Conservation (phyloP, 2,888 invertebrate species). For the Scrobipalpa costella region DNA sequence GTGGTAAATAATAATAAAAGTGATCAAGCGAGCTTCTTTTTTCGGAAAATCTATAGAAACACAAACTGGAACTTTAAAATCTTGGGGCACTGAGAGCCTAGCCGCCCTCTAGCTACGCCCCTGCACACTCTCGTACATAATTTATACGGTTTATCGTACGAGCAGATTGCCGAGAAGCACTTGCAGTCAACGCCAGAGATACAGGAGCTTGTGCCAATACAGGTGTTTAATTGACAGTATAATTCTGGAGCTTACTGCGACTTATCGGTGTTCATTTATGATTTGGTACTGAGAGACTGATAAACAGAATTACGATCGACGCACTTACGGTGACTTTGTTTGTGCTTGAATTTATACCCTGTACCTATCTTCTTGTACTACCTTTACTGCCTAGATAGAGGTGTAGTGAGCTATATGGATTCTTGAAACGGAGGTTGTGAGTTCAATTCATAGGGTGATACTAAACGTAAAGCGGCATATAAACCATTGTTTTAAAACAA, state of each 20-base stretch:
- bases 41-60: no score
- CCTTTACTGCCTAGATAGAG: no score
- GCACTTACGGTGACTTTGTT: not conserved
- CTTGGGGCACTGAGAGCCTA: no score
- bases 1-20: no score
- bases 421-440: not conserved
- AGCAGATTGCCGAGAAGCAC: constrained; percentile 46
- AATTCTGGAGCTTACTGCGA: not conserved
- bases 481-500: not conserved
- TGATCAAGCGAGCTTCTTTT: no score
- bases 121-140: constrained; percentile 43
- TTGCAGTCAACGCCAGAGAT: constrained; percentile 44
- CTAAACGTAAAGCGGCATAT: no score
- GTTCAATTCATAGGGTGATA: not conserved
- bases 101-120: not conserved
- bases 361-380: no score
- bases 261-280: not conserved
- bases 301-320: not conserved
- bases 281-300: not conserved
- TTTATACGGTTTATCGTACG: constrained; percentile 57
- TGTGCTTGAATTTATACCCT: not conserved
- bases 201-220: constrained; percentile 17
- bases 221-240: constrained; percentile 15
- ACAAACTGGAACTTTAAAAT: no score
- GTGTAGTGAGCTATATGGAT: no score